Evolutionary conservation across 2,888 invertebrate species (phyloP).

Genomic region (Andrena flavipes): DNA sequence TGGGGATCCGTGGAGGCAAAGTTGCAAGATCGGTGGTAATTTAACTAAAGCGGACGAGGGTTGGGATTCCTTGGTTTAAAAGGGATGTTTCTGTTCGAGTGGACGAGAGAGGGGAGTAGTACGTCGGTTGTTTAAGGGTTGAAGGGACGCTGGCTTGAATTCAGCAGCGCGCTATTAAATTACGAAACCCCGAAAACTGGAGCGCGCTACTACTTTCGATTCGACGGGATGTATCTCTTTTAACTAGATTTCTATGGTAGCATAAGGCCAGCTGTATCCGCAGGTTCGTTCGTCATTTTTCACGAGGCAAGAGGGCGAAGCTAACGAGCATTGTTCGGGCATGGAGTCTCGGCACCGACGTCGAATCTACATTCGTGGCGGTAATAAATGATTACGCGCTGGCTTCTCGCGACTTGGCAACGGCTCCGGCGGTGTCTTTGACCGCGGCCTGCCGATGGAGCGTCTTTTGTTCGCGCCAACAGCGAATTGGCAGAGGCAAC

Average conservation of each 20-base stretch:
- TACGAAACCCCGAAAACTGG: neutral
- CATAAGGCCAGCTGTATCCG: no score
- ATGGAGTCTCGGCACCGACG: neutral
- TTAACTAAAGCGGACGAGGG: constrained; percentile 13
- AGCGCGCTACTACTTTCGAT: no score
- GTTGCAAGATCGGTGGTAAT: constrained; percentile 17
- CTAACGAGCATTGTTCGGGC: neutral
- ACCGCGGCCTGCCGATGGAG: neutral
- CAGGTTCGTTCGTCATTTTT: neutral
- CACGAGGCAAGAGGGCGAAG: neutral
- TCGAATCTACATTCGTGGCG: neutral
- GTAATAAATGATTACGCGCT: constrained; percentile 31
- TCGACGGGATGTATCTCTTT: no score
- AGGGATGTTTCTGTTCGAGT: neutral
- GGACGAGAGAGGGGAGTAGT: neutral
- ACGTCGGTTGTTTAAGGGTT: neutral
- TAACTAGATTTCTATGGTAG: no score
- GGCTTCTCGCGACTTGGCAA: constrained; percentile 24
- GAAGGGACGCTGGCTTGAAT: neutral
- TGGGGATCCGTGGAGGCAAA: neutral
- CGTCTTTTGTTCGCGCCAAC: constrained; percentile 22
- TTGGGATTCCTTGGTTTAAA: neutral
- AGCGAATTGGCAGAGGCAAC: constrained; percentile 28
- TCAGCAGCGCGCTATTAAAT: neutral
- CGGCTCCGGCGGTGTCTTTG: neutral